These are phyloP conservation scores for Solea solea DNA, from an alignment of 2,113 vertebrate species.

Conservation along the genomic window DNA sequence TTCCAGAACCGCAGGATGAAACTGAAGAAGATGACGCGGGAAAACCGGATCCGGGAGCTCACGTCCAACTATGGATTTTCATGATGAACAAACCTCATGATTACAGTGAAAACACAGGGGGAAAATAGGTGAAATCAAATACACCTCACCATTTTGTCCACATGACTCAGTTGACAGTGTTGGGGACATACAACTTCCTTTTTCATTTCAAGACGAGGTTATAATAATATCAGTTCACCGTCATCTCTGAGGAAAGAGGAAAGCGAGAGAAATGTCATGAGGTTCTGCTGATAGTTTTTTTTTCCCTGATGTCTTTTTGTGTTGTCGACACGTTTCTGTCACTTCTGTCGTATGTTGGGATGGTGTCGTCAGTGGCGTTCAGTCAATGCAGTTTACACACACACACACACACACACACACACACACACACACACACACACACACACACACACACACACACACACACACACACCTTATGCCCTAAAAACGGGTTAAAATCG, in stretches of 20 bases:
- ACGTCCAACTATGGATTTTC: conserved; percentile 98
- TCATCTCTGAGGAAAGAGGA: conserved; percentile 44
- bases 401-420: conserved; percentile 1
- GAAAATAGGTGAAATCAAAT: conserved; percentile 23
- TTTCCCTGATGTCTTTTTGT: conserved; percentile 55
- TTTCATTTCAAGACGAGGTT: conserved; percentile 28
- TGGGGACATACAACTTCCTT: conserved; percentile 26
- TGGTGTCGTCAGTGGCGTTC: conserved; percentile 54
- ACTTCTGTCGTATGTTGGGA: conserved; percentile 48
- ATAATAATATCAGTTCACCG: conserved; percentile 25
- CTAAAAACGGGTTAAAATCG: conserved; percentile 5
- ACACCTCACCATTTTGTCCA: conserved; percentile 22
- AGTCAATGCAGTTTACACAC: conserved; percentile 29
- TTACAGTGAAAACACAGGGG: conserved; percentile 22
- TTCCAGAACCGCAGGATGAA: conserved; percentile 99
- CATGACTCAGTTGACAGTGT: conserved; percentile 54
- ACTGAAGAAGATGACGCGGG: conserved; percentile 99
- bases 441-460: conserved; percentile 11
- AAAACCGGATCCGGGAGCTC: conserved; percentile 96
- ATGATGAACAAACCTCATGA: conserved; percentile 78
- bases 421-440: not conserved
- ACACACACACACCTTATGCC: not conserved
- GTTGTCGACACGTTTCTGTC: conserved; percentile 43
- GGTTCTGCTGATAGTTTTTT: conserved; percentile 34
- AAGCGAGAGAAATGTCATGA: conserved; percentile 12